Percentiles rank a stretch among this genome's conserved stretches.
phyloP scores from a whole-genome alignment of 2,113 vertebrate species.

The Procapra przewalskii region DNA sequence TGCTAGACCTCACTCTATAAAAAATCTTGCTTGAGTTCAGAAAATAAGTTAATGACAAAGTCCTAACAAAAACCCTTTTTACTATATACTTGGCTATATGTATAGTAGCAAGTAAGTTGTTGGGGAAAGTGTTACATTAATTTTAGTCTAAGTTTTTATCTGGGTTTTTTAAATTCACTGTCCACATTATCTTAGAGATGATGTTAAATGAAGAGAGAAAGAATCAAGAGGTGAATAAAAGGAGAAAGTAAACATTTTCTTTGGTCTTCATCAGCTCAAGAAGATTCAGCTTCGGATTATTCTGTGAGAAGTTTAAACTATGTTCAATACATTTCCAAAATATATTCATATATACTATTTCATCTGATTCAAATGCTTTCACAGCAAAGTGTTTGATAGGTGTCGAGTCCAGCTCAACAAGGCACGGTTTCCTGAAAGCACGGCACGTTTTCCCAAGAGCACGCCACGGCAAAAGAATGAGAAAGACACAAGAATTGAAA shows the following conservation, averaged over 20 bases:
- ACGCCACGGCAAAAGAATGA: accelerated
- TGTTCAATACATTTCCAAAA: background rate
- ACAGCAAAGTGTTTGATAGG: background rate
- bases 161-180: background rate
- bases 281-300: background rate
- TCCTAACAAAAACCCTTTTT: background rate
- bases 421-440: background rate
- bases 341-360: background rate
- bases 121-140: background rate
- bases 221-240: background rate
- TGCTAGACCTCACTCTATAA: background rate
- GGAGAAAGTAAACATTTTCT: background rate
- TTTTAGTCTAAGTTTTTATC: background rate
- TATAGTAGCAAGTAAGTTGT: background rate
- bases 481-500: background rate
- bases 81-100: background rate
- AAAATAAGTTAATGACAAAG: background rate
- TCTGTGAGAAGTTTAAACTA: background rate
- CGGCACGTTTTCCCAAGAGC: background rate
- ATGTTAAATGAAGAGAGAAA: background rate
- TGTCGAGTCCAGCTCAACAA: background rate
- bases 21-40: background rate
- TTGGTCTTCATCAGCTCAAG: background rate
- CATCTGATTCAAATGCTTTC: background rate
- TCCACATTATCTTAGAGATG: background rate